Conservation (phyloP, 37 sponge, comb jelly and placozoan genomes). For the Oscarella lobularis region DNA sequence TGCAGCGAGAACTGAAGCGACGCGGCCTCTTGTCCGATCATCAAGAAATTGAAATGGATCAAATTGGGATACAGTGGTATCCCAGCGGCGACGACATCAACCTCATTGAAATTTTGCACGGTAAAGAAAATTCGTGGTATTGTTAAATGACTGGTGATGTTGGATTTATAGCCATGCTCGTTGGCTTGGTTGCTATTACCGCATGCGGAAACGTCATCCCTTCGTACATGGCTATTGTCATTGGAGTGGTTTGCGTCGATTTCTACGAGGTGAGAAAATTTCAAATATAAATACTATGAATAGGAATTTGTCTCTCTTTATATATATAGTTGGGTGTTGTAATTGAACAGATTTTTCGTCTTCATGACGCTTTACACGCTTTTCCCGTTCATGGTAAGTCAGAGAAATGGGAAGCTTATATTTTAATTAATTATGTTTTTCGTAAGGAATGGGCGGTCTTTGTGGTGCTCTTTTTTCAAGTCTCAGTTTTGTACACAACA, state of each 20-base stretch:
- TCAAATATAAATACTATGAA: neutral
- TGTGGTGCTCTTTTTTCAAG: neutral
- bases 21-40: neutral
- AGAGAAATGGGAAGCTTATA: neutral
- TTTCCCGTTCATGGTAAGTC: neutral
- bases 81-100: neutral
- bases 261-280: neutral
- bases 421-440: neutral
- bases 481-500: neutral
- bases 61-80: neutral
- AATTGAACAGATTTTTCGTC: neutral
- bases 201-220: neutral
- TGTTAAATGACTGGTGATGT: neutral
- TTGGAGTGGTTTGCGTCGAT: neutral
- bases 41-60: neutral
- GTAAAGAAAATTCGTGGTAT: constrained; percentile 1
- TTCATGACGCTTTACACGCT: neutral
- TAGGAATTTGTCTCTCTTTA: neutral
- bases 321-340: neutral
- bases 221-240: neutral
- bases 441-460: neutral
- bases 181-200: neutral
- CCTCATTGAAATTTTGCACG: neutral
- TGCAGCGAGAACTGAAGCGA: neutral
- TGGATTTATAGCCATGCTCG: neutral